phyloP scores from a whole-genome alignment of 2,113 vertebrate species.

The Pandion haliaetus region DNA sequence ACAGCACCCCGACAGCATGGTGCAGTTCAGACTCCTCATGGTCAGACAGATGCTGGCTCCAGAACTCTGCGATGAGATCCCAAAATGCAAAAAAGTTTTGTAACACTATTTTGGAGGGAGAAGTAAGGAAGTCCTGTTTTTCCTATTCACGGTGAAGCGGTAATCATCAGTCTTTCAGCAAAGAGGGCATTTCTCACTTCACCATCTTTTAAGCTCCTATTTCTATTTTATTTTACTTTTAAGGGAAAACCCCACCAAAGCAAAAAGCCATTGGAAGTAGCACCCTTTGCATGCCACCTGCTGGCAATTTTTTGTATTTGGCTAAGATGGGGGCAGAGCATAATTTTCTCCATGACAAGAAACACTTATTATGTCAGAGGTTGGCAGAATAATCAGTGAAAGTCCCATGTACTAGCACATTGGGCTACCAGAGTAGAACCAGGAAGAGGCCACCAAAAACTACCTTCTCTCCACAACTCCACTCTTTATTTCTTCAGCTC shows the following conservation, averaged over 20 bases:
- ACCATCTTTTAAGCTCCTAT: not conserved
- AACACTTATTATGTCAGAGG: not conserved
- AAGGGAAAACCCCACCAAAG: not conserved
- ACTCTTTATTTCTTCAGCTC: not conserved
- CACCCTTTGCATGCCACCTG: slow-evolving; percentile 69
- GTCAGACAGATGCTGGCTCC: not conserved
- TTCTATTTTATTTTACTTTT: not conserved
- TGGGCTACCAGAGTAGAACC: not conserved
- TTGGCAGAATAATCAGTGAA: not conserved
- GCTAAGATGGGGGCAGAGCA: not conserved
- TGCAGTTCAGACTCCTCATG: not conserved
- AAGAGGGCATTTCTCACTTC: not conserved
- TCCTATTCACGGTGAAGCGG: not conserved
- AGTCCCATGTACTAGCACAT: fast-evolving
- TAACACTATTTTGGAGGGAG: not conserved
- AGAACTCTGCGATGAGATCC: not conserved
- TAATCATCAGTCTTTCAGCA: not conserved
- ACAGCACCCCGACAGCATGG: not conserved
- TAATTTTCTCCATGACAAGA: not conserved
- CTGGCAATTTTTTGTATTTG: slow-evolving; percentile 42
- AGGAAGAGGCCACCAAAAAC: not conserved
- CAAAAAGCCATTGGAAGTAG: not conserved
- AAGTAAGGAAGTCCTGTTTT: not conserved
- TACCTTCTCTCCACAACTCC: not conserved
- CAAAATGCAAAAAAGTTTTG: not conserved